phyloP scores from a whole-genome alignment of 2,888 invertebrate species.

The Gibbula magus region DNA sequence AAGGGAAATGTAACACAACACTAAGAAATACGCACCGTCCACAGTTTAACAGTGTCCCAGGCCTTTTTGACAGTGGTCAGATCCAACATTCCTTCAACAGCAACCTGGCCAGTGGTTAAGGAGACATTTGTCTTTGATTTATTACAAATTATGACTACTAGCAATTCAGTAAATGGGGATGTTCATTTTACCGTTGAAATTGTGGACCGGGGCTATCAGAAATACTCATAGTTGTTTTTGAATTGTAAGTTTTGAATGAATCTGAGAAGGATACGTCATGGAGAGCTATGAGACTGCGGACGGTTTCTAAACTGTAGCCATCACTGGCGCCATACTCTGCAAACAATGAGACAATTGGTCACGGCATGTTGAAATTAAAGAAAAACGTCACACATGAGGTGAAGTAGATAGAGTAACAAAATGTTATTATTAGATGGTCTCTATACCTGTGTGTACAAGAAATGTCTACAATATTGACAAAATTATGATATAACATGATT shows the following conservation, averaged over 20 bases:
- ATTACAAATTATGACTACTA: no score
- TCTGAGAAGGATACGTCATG: constrained; percentile 81
- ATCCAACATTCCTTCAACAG: constrained; percentile 29
- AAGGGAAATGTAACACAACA: no score
- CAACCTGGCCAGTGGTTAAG: neutral
- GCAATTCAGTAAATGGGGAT: neutral
- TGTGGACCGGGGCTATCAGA: neutral
- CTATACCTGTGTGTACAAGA: no score
- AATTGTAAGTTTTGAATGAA: no score
- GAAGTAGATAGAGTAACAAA: no score
- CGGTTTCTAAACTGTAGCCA: constrained; percentile 89
- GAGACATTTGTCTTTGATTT: neutral
- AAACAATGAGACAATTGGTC: constrained; percentile 20
- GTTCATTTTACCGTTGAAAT: neutral
- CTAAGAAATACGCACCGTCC: constrained; percentile 31
- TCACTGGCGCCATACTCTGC: constrained; percentile 49
- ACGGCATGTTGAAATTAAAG: no score
- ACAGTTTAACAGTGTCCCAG: constrained; percentile 36
- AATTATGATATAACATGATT: no score
- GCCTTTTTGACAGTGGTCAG: constrained; percentile 27
- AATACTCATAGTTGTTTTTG: no score
- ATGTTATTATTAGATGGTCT: no score
- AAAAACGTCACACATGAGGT: no score
- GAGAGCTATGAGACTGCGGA: constrained; percentile 94
- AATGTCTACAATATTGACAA: no score